Base-by-base conservation (phyloP, 2,797 vertebrate species). In the Bradypodion ventrale region DNA sequence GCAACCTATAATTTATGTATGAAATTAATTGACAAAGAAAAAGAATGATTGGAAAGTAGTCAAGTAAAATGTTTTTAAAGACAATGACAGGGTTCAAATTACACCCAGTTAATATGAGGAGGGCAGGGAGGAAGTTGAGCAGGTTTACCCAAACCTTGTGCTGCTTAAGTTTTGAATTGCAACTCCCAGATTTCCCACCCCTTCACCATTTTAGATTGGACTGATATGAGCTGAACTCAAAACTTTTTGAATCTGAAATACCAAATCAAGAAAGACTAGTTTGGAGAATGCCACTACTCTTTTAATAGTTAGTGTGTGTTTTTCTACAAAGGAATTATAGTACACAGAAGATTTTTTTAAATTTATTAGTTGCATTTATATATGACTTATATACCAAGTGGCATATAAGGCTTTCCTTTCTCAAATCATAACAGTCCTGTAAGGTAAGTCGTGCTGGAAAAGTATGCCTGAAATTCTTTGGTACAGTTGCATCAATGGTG, bases 11-110 rank as follows among this genome's bases (percentile, higher is more conserved):
- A 80, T 78, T 85, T 89, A 85, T 44, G 23, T 52, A 66, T 84
- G 29, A 83, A 89, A 93, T 75, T 76, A 60, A 63, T 27, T 52
- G 62, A 86, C 80, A 91, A 66, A 86, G n/a, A n/a, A 91, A 93
- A 92, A 85, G 87, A 86, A 88, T 66, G 62, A 12, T 88, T 81
- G 83, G 73, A 59, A 40, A 92, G 65, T 69, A 81, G 78, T 49
- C 80, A 88, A 86, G 49, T 76, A 91, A 90, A 42, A 59, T 40
- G 65, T 89, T 89, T 73, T 87, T 72, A 84, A 74, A 89, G 66
- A 40, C 21, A 7, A 2, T 60, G 23, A 59, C 35, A 59, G 29
- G 56, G 85, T 80, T 69, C 86, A 73, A 90, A 82, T 90, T 84
- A 91, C 74, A 84, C 81, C 25, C 85, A 86, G 32, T 85, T 80